These are phyloP conservation scores for Apamea monoglypha DNA, from an alignment of 2,888 invertebrate genomes.

Conservation along the genomic window DNA sequence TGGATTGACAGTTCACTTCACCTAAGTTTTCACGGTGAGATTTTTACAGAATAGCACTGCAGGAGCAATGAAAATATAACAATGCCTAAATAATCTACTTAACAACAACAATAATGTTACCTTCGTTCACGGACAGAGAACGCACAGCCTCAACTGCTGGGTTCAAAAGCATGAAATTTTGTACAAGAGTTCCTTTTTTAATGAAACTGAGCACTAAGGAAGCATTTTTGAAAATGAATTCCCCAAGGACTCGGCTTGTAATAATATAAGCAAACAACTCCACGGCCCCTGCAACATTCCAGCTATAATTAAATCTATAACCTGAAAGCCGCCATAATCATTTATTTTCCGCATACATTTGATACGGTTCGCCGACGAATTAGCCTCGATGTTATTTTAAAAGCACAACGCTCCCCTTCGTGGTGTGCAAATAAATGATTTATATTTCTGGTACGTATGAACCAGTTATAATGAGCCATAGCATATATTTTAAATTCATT, in stretches of 20 bases:
- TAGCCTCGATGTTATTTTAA: slow-evolving; percentile 50
- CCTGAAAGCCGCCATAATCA: slow-evolving; percentile 42
- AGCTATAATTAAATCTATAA: slow-evolving; percentile 44
- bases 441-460: slow-evolving; percentile 19
- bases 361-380: slow-evolving; percentile 41
- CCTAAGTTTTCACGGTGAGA: too few relatives aligned
- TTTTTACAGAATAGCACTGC: too few relatives aligned
- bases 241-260: too few relatives aligned
- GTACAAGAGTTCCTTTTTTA: neutral
- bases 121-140: too few relatives aligned
- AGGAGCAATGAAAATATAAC: too few relatives aligned
- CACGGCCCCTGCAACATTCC: slow-evolving; percentile 10
- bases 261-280: neutral
- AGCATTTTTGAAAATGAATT: neutral
- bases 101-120: too few relatives aligned
- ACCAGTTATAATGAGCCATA: neutral
- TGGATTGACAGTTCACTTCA: too few relatives aligned
- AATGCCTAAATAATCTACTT: too few relatives aligned
- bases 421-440: slow-evolving; percentile 41
- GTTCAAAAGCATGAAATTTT: neutral
- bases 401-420: slow-evolving; percentile 43
- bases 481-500: neutral
- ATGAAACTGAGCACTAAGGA: neutral
- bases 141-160: neutral
- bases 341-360: slow-evolving; percentile 49